Evolutionary conservation across 2,888 invertebrate species (phyloP), one percentile per base, ranked within the genome.

Genomic region (Sminthurides aquaticus): DNA sequence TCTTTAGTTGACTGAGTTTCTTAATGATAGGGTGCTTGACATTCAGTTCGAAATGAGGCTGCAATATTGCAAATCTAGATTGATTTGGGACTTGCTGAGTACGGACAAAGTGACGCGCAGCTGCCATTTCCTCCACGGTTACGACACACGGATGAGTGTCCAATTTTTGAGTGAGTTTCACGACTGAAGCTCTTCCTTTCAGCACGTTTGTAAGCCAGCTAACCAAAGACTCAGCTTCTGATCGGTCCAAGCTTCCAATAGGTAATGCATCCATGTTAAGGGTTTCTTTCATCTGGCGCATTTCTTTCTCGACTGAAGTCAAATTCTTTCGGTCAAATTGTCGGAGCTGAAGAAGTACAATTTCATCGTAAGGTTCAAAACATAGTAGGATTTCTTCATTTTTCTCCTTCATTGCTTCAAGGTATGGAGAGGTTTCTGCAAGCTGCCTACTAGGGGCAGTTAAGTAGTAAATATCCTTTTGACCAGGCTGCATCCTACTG

Each of bases 351-450:
- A 94, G 86, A 24, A 98, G 81, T 2, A 96, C 93, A 61, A 98
- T 81, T 79, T 98, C 98, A 78, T 99, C 98, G 75, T 96, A 95
- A n/a, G 91, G 88, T 77, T 98, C 97, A 76, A 91, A 96, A 76
- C 96, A 92, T 80, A 95, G 98, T 18, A 98, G 79, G 0, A 98
- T 96, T 81, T 97, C 94, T 3, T 90, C 85, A 73, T 91, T 87
- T 60, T 87, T 87, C 77, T 89, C 87, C 77, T 91, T 91, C 20
- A 98, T 82, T 15, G 91, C 89, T 80, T 98, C 98, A 76, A 88
- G 92, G 78, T 98, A 98, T 0, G 98, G 97, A 0, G 97, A 97
- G 0, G 88, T 85, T 80, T 95, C 92, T 0, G 98, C 98, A 62
- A 98, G 81, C 67, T 86, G 84, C 27, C 98, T 94, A 78, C 94